Evolutionary conservation across 2,113 vertebrate species (phyloP), one percentile per base, ranked within the genome.

Genomic region (Phyllopteryx taeniolatus): DNA sequence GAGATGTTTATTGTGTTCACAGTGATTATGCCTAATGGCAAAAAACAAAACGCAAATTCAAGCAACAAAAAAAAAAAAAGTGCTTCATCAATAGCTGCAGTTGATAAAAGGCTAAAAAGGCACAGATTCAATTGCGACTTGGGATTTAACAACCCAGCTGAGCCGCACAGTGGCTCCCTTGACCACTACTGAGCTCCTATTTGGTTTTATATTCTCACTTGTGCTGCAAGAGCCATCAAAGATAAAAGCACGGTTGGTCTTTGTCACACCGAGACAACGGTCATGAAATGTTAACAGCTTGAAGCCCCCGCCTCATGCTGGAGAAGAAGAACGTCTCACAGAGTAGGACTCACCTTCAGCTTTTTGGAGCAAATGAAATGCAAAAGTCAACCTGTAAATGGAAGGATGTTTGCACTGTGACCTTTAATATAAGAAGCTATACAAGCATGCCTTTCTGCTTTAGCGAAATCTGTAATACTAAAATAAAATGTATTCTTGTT

Each of bases 211-310:
- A 79, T 77, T 79, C 83, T 83, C 80, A 83, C 80, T 83, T 84
- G 76, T 72, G 79, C 81, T 74, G 79, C 76, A 60, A 79, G 77
- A 86, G 77, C 79, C 80, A 85, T 89, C 80, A 85, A 88, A 82
- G 80, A 85, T 86, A 81, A 87, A 86, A 85, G 86, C 76, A 63
- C 73, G 78, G 81, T 87, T 74, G 75, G 68, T 83, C 78, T 86
- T 86, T 83, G 83, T 86, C 87, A 86, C 71, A 71, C 78, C 74
- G 74, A 81, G 77, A 87, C 84, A 86, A 84, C 77, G 81, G 79
- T 83, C 86, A 78, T 85, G 83, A 81, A 87, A 88, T 80, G 85
- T 87, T 84, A 87, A 88, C 79, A 65, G 70, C 72, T 67, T 62
- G 46, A 73, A 75, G 73, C 47, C 74, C 72, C 60, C 74, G 85